Conservation (phyloP, 2,888 invertebrate species). For the Thera britannica region DNA sequence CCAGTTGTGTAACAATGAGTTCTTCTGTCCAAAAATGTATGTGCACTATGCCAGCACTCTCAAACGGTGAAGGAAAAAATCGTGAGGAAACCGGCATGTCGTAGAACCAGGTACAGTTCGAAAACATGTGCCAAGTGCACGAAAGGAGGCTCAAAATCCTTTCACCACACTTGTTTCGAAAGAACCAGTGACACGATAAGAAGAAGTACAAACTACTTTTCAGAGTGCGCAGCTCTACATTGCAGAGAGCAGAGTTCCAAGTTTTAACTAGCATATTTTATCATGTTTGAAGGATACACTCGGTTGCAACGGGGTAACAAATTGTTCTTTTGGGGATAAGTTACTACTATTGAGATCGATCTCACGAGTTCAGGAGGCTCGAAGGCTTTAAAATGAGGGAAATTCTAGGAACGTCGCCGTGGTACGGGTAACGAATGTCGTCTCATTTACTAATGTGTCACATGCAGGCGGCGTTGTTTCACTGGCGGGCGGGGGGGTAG, state of each 20-base stretch:
- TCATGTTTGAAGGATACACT: conserved; percentile 39
- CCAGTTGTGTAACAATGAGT: too few relatives aligned
- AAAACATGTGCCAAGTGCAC: too few relatives aligned
- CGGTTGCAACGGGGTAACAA: conserved; percentile 39
- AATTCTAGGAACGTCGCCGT: conserved; percentile 66
- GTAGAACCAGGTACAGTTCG: too few relatives aligned
- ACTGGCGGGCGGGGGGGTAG: conserved; percentile 50
- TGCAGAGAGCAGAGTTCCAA: conserved; percentile 31
- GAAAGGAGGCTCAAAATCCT: too few relatives aligned
- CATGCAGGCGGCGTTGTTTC: conserved; percentile 84
- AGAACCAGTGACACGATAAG: too few relatives aligned
- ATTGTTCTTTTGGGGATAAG: conserved; percentile 33
- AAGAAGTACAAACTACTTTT: conserved; percentile 17
- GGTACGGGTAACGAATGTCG: conserved; percentile 81
- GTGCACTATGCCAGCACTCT: too few relatives aligned
- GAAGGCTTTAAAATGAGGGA: conserved; percentile 59
- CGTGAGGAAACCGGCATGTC: too few relatives aligned
- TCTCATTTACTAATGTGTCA: conserved; percentile 86
- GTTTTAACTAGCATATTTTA: conserved; percentile 42
- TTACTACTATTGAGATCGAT: conserved; percentile 30
- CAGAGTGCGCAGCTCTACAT: conserved; percentile 30
- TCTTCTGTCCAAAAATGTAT: too few relatives aligned
- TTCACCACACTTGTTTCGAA: too few relatives aligned
- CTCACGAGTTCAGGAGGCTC: conserved; percentile 39
- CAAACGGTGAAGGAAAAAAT: too few relatives aligned